Base-by-base conservation (phyloP, 2,113 vertebrate genomes). In the Jacana jacana region DNA sequence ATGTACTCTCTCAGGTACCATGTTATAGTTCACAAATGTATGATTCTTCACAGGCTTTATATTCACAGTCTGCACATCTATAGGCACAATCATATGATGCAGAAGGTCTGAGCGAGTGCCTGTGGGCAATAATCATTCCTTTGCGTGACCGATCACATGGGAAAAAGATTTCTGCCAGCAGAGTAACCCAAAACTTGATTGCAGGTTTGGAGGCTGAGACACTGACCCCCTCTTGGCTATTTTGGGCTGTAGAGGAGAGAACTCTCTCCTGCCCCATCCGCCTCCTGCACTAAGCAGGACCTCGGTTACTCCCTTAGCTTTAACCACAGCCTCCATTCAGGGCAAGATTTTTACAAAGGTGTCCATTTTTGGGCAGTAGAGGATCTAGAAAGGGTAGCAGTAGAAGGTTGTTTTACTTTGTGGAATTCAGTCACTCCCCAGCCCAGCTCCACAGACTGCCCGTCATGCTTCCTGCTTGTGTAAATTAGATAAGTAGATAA, bases 381-480 rank as follows among this genome's bases (percentile, higher is more conserved):
- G 76, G 77, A 86, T 88, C 35, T 51, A 92, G 64, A 27, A 88
- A 92, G 20, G 48, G 27, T 42, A 84, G 76, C 72, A 70, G 55
- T 17, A 77, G 46, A 90, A 58, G 0, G 0, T 18, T 61, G 46
- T 7, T 91, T 46, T 54, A 30, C 76, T 63, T 54, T 66, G 60
- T 55, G 35, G 49, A 83, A 80, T 63, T 64, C 23, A 49, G 55
- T 81, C n/a, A 37, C 55, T 86, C 28, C 65, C 23, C 20, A 83
- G 64, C 48, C 51, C 55, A 68, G 46, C 77, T 93, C 69, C 65
- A 84, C 78, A 46, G 80, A 19, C 69, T 35, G 3, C 86, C 93
- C 92, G 64, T 94, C 96, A 95, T 23, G 44, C 22, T 95, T 96
- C 92, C 92, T 48, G 37, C 65, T 91, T 37, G 66, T 15, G 42